Conservation (phyloP, 2,113 vertebrate genomes). For the Dasypus novemcinctus region DNA sequence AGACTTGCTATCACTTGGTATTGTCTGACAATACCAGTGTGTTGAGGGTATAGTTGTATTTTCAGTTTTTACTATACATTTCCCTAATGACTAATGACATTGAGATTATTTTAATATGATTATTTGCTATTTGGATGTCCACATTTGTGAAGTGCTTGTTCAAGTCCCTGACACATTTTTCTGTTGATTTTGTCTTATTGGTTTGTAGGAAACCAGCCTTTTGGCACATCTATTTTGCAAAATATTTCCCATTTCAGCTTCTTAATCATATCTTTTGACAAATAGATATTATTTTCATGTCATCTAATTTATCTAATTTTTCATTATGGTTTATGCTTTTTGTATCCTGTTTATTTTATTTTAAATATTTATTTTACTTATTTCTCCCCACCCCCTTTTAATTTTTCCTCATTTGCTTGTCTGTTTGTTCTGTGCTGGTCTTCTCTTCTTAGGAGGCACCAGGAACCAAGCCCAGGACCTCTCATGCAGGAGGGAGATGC, state of each 20-base stretch:
- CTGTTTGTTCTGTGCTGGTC: too few relatives aligned
- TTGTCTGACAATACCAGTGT: neutral
- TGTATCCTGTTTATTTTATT: too few relatives aligned
- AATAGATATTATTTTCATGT: neutral
- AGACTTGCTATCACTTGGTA: neutral
- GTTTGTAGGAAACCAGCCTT: neutral
- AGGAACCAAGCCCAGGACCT: too few relatives aligned
- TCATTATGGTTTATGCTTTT: conserved; percentile 31
- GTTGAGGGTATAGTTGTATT: neutral
- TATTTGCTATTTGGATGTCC: too few relatives aligned
- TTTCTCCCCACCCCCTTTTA: too few relatives aligned
- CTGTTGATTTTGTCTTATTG: neutral
- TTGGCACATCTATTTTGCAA: neutral
- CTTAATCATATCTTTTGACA: neutral
- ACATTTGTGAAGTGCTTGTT: neutral
- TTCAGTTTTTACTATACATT: neutral
- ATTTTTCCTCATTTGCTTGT: too few relatives aligned
- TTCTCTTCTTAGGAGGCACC: too few relatives aligned
- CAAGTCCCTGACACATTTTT: neutral
- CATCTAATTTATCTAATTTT: neutral
- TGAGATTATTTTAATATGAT: too few relatives aligned
- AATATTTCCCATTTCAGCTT: neutral
- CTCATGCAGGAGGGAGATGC: too few relatives aligned
- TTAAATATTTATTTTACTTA: too few relatives aligned
- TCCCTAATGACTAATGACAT: neutral